Evolutionary conservation across 2,113 vertebrate species (phyloP), one percentile per base, ranked within the genome.

Genomic region (Aptenodytes forsteri): DNA sequence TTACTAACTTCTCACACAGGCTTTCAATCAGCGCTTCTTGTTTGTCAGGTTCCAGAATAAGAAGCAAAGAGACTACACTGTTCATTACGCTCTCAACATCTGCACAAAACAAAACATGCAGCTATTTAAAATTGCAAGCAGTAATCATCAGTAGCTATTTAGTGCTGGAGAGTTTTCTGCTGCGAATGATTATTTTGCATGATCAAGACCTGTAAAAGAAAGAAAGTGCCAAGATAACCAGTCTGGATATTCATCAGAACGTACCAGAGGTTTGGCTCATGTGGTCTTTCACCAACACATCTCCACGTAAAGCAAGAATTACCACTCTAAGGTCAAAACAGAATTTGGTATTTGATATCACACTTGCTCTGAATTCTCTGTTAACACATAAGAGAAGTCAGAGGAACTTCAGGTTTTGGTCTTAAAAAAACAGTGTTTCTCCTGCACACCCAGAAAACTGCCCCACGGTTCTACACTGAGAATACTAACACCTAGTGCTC

Each of bases 81-180:
- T 99, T 99, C 99, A 99, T 99, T 91, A 99, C 99, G 9, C 99
- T 99, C 98, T 99, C 99, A 29, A 99, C 99, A 98, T 99, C 99
- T 99, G 97, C 76, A 93, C 19, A 73, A 83, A 87, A 77, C 58
- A 90, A 87, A 91, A 76, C 16, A 76, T 1, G 19, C 30, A 97
- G 76, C 66, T 91, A 10, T 42, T 93, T 71, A 82, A 49, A 76
- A 79, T 9, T 25, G 44, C 44, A 83, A 49, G 83, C 65, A 87
- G 59, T 47, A 65, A 61, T 29, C 44, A n/a, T 6, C 34, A 46
- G 19, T 2, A 83, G 13, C 29, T 50, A 20, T 32, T 61, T 30
- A 23, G 19, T 34, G 36, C 44, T 75, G 40, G 36, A 72, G 44
- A 64, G 34, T 52, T 34, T 80, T 87, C 54, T 69, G 36, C 34